Evolutionary conservation across 2,888 invertebrate genomes (phyloP).

Genomic region (Auanema sp.): DNA sequence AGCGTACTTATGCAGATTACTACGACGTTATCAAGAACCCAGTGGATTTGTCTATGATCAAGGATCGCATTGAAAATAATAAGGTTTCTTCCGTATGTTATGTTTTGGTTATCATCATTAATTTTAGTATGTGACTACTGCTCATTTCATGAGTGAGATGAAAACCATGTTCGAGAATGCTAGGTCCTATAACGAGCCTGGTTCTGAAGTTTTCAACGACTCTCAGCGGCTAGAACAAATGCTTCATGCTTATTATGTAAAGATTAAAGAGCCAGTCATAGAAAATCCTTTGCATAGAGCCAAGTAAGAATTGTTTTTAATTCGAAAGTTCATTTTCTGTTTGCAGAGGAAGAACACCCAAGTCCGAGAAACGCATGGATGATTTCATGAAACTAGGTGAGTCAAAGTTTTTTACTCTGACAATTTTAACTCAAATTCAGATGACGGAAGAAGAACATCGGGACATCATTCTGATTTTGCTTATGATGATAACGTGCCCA

Average conservation of each 20-base stretch:
- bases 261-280: constrained; percentile 22
- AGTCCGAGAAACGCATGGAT: background rate
- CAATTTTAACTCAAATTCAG: no score
- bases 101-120: constrained; percentile 1
- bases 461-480: constrained; percentile 4
- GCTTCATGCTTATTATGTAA: constrained; percentile 18
- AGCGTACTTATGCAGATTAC: constrained; percentile 91
- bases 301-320: constrained; percentile 34
- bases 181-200: constrained; percentile 92
- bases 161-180: constrained; percentile 94
- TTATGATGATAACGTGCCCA: constrained; percentile 28
- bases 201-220: constrained; percentile 77
- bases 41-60: constrained; percentile 86
- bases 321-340: background rate
- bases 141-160: constrained; percentile 52
- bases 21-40: constrained; percentile 94
- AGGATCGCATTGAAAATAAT: constrained; percentile 65
- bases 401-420: no score
- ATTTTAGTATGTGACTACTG: constrained; percentile 52
- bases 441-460: no score
- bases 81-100: constrained; percentile 27
- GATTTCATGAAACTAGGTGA: no score
- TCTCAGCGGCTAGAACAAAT: constrained; percentile 28
- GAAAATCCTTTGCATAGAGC: constrained; percentile 23
- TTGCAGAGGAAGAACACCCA: constrained; percentile 3